Evolutionary conservation across 1,140 invertebrate species (phyloP).

Genomic region (Pectinophora gossypiella): DNA sequence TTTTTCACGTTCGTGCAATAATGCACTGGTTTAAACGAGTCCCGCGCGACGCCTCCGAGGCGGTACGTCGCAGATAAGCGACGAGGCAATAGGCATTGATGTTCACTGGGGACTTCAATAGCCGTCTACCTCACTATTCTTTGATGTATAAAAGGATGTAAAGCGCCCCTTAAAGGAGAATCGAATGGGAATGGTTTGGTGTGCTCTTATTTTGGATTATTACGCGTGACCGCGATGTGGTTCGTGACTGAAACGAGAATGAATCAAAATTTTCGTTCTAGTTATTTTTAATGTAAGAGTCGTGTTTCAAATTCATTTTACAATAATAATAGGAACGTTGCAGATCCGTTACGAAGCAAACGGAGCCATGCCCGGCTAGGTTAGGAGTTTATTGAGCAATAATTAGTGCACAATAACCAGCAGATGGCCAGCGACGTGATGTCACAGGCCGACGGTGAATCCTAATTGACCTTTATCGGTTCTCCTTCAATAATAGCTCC

Average conservation of each 20-base stretch:
- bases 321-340: no score
- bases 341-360: no score
- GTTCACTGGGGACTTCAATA: constrained; percentile 65
- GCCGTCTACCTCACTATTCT: constrained; percentile 59
- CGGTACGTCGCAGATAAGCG: constrained; percentile 62
- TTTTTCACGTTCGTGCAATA: constrained; percentile 25
- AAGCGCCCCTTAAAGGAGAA: constrained; percentile 47
- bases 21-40: constrained; percentile 39
- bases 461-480: constrained; percentile 54
- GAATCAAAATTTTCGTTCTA: no score
- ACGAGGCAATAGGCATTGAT: constrained; percentile 70
- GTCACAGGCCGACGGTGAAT: constrained; percentile 19
- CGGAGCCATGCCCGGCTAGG: no score
- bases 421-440: constrained; percentile 15
- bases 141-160: constrained; percentile 62
- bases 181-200: constrained; percentile 18
- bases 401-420: constrained; percentile 19
- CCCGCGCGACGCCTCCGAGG: constrained; percentile 24
- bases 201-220: not conserved
- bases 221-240: not conserved
- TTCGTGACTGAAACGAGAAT: no score
- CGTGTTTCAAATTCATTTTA: no score
- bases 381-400: constrained; percentile 21
- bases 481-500: constrained; percentile 48
- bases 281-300: no score